Base-by-base conservation (phyloP, 2,113 vertebrate genomes). In the Okapia johnstoni region DNA sequence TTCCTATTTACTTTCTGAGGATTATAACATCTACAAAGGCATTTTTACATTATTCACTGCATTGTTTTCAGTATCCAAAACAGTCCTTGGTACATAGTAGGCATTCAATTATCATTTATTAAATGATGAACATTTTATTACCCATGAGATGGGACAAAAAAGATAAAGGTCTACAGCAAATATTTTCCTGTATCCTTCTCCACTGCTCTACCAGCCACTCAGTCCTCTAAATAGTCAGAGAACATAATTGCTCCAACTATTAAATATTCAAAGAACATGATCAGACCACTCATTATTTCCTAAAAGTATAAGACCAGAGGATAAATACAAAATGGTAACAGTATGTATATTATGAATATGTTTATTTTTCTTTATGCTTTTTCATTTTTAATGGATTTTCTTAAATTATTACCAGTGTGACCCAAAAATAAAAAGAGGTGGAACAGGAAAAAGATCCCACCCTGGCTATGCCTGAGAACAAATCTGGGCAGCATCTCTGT, bases 71-170 rank as follows among this genome's bases (percentile, higher is more conserved):
- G 26, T 60, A 58, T 13, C 58, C 50, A 83, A 46, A 61, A 88
- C 2, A 77, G 48, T 61, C 2, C 19, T 90, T 85, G 54, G 36
- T 43, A 79, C 40, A 86, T 1, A 52, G 30, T 63, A 79, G 43
- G 36, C 81, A 28, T 70, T 96, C 28, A 57, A 46, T 70, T 76
- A 54, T 85, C 73, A 76, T 46, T 40, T 79, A 81, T 36, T 85
- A 50, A 96, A 77, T 92, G 52, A 73, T 88, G 54, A 93, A 19
- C 21, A 88, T 85, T 93, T 93, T 96, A 25, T 90, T 95, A 60
- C 2, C 6, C 33, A 79, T 2, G 58, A 58, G n/a, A 86, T 7
- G 57, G 4, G 16, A 61, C 25, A 21, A 93, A 80, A 80, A 94
- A 43, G 16, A 87, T 63, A 88, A 81, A 73, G 40, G 14, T 16